Conservation (phyloP, 2,888 invertebrate genomes). For the Polietes domitor region DNA sequence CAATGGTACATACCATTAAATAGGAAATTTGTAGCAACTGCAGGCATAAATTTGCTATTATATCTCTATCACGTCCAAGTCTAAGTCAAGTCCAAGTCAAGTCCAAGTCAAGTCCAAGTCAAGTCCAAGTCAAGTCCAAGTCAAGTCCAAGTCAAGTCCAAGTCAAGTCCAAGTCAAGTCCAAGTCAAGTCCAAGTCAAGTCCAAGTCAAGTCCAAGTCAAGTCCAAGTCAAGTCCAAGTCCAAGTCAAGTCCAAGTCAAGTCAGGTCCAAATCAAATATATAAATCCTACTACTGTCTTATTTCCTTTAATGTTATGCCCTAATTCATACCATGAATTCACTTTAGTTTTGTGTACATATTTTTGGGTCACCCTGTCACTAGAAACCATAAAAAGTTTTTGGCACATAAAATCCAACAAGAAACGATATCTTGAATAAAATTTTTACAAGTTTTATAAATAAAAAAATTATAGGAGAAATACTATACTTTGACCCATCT, state of each 20-base stretch:
- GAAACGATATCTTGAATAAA: slow-evolving; percentile 11
- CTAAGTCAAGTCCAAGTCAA: slow-evolving; percentile 12
- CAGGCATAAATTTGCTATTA: too few species aligned
- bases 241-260: background rate
- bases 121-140: slow-evolving; percentile 4
- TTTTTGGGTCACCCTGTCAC: background rate
- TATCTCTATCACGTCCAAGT: too few species aligned
- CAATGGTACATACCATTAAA: too few species aligned
- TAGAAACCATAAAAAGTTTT: background rate
- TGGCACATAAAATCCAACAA: background rate
- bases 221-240: slow-evolving; percentile 9
- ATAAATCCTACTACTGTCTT: too few species aligned
- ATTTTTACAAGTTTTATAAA: slow-evolving; percentile 37
- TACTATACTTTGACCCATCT: slow-evolving; percentile 47
- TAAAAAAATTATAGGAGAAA: slow-evolving; percentile 18
- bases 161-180: slow-evolving; percentile 12
- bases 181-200: slow-evolving; percentile 8
- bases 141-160: slow-evolving; percentile 8
- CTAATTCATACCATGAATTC: too few species aligned
- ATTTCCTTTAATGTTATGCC: too few species aligned
- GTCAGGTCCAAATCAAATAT: slow-evolving; percentile 6
- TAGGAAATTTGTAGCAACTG: too few species aligned
- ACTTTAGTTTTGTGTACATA: background rate
- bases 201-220: slow-evolving; percentile 5
- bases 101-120: slow-evolving; percentile 12